Base-by-base conservation (phyloP, 2,888 invertebrate species). In the Catotricha subobsoleta region DNA sequence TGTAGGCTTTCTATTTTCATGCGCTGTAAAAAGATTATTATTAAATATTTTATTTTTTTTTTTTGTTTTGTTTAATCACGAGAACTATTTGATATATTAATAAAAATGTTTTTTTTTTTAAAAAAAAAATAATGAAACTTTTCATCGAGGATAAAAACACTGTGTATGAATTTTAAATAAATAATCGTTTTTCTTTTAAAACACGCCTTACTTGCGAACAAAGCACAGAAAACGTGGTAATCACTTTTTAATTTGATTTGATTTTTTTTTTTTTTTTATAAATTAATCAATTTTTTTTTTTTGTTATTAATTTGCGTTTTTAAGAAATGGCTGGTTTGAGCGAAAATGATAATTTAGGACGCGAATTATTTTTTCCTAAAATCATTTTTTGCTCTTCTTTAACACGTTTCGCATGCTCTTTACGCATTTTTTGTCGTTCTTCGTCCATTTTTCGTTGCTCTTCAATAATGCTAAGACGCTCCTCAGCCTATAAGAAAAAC, bases 311-410 rank as follows among this genome's bases (percentile, higher is more conserved):
- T 27, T 28, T 9, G n/a, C 23, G 21, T 25, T 34, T 30, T 40
- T 40, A 76, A 66, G 74, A 79, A 53, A 77, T 67, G 51, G 68
- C 67, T 50, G 83, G 80, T 63, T 86, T 87, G 50, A 90, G 67
- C 40, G 82, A 76, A 66, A 95, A 95, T 41, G 92, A 92, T 50
- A 95, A 68, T 67, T 90, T 90, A 46, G 94, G 94, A 62, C 94
- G 74, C 45, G 92, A 91, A 69, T 92, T 94, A 64, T 90, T 90
- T 72, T 94, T 94, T 51, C 94, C 94, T 54, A 94, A 71, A 54
- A 95, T 94, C 65, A 90, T 84, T 68, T 90, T 92, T 67, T 95
- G 94, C 65, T 94, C 92, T 62, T 90, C 88, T 66, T 87, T 90
- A 45, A 82, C 72, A 53, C 88, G 75, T 56, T 82, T 86, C 58